A percentile compares a stretch with the other conserved stretches of the same genome.
Conservation (phyloP, 2,888 invertebrate genomes). For the Pristionchus japonicus region DNA sequence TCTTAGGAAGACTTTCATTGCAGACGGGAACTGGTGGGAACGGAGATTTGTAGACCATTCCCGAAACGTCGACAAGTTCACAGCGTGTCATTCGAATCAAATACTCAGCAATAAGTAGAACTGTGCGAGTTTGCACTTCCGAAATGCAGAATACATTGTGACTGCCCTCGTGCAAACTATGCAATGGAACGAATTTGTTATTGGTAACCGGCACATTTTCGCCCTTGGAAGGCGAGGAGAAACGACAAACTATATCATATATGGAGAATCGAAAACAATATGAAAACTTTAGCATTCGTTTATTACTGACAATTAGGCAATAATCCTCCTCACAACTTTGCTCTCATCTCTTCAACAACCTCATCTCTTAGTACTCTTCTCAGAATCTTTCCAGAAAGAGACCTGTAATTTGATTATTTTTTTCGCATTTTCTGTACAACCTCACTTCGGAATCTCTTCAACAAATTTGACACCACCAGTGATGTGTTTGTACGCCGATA, state of each 20-base stretch:
- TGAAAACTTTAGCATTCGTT: too few relatives aligned
- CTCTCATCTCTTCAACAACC: neutral
- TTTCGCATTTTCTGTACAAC: neutral
- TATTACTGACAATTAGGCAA: too few relatives aligned
- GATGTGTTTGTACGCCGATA: conserved; percentile 55
- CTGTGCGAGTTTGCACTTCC: too few relatives aligned
- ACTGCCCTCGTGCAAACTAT: neutral
- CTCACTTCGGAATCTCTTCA: conserved; percentile 50
- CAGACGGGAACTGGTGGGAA: conserved; percentile 21
- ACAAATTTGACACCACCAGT: conserved; percentile 53
- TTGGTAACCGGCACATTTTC: neutral
- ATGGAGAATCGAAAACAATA: too few relatives aligned
- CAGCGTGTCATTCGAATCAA: neutral
- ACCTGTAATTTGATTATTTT: neutral
- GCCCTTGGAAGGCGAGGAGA: neutral
- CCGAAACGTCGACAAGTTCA: too few relatives aligned
- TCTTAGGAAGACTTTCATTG: neutral
- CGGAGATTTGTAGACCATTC: conserved; percentile 15
- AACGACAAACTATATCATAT: too few relatives aligned
- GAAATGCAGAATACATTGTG: neutral
- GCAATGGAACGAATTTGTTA: neutral
- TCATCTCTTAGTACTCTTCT: conserved; percentile 9
- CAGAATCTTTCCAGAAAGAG: conserved; percentile 36
- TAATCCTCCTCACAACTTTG: neutral
- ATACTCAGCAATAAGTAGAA: neutral